Percentiles rank a stretch among this genome's conserved stretches.
Conservation (phyloP, 2,888 invertebrate genomes). For the Suillia variegata region DNA sequence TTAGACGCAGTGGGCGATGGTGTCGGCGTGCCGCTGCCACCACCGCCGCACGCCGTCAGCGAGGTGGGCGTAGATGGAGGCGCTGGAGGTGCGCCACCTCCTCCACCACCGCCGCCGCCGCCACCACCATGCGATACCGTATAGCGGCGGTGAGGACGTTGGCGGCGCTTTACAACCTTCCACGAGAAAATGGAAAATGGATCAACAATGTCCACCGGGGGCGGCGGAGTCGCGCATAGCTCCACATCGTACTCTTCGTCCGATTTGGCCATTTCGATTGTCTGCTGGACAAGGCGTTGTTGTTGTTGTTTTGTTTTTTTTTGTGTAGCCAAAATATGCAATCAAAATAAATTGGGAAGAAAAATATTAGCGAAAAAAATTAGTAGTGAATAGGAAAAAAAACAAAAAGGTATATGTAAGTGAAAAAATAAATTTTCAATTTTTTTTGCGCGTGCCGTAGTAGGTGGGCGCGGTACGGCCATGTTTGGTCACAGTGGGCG, state of each 20-base stretch:
- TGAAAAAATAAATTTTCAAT: background rate
- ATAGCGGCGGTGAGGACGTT: conserved; percentile 46
- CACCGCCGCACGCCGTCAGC: conserved; percentile 49
- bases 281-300: no score
- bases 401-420: conserved; percentile 23
- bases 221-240: conserved; percentile 31
- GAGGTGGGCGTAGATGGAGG: conserved; percentile 56
- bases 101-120: conserved; percentile 4
- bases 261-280: conserved; percentile 42
- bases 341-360: conserved; percentile 9
- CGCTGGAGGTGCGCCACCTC: conserved; percentile 42
- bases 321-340: conserved; percentile 8
- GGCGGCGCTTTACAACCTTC: conserved; percentile 33
- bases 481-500: conserved; percentile 4
- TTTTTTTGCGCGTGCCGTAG: background rate
- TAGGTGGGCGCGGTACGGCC: no score
- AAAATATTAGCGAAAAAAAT: conserved; percentile 9
- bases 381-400: no score
- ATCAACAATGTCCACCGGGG: conserved; percentile 29
- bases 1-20: conserved; percentile 29
- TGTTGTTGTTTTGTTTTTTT: conserved; percentile 19
- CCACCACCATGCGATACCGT: conserved; percentile 51
- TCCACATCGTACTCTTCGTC: conserved; percentile 36
- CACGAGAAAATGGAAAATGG: conserved; percentile 29
- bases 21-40: conserved; percentile 39